A percentile compares a stretch with the other conserved stretches of the same genome.
Conservation (phyloP, 2,888 invertebrate genomes). For the Limnephilus auricula region DNA sequence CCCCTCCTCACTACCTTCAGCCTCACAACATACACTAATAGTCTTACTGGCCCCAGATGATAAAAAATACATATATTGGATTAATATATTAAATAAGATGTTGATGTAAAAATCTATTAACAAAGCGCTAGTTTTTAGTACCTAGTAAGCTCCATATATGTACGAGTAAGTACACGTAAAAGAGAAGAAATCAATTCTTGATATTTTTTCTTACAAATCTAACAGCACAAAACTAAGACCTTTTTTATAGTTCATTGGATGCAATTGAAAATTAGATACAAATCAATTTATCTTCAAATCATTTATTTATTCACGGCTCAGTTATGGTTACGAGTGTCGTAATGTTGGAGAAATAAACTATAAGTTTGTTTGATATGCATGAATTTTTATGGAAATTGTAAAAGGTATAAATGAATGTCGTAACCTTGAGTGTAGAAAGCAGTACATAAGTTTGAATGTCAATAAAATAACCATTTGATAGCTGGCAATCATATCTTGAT, state of each 20-base stretch:
- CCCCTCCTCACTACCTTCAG: no score
- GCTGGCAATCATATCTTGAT: neutral
- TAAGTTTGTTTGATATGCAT: neutral
- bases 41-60: no score
- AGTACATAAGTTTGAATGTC: neutral
- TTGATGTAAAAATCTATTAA: no score
- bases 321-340: neutral
- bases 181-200: no score
- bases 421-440: neutral
- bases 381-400: neutral
- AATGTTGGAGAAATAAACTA: neutral
- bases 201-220: no score
- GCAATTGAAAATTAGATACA: neutral
- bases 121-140: no score
- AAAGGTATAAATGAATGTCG: neutral
- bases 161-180: no score
- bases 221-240: no score
- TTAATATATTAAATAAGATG: no score
- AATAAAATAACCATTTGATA: neutral
- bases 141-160: no score
- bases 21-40: no score
- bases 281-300: neutral
- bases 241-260: neutral
- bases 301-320: neutral
- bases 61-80: no score